Conservation (phyloP, 2,888 invertebrate genomes). For the Aethes cnicana region DNA sequence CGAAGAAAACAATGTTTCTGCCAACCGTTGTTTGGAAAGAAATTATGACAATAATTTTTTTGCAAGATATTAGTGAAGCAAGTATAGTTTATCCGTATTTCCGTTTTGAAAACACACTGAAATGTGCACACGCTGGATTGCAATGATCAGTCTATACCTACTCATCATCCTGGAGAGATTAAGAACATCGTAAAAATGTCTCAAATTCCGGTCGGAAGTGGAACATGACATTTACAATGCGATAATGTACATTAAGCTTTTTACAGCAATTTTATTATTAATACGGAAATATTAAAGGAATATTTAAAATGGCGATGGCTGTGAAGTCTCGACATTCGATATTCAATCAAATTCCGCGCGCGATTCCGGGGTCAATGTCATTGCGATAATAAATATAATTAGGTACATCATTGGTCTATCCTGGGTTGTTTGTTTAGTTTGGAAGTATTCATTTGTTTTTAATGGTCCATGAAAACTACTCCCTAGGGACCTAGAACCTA, state of each 20-base stretch:
- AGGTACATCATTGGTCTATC: conserved; percentile 17
- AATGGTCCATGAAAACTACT: conserved; percentile 3
- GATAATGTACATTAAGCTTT: conserved; percentile 31
- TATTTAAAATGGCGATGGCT: conserved; percentile 52
- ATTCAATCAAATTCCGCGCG: conserved; percentile 54
- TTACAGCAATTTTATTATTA: too few relatives aligned
- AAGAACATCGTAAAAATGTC: too few relatives aligned
- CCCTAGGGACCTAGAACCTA: neutral
- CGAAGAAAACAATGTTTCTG: too few relatives aligned
- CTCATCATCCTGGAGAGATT: too few relatives aligned
- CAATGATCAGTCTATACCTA: too few relatives aligned
- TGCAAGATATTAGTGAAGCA: too few relatives aligned
- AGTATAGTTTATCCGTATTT: too few relatives aligned
- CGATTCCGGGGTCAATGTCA: conserved; percentile 35
- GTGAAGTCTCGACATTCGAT: conserved; percentile 54
- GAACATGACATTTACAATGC: conserved; percentile 34
- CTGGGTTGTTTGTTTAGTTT: neutral
- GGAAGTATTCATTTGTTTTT: conserved; percentile 3
- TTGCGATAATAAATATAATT: conserved; percentile 24
- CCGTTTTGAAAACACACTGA: too few relatives aligned
- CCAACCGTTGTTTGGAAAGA: too few relatives aligned
- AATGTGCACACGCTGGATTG: too few relatives aligned
- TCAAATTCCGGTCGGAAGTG: conserved; percentile 4
- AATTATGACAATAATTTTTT: too few relatives aligned
- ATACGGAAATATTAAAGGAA: conserved; percentile 56